A percentile compares a stretch with the other conserved stretches of the same genome.
These are phyloP conservation scores for Zenarchopterus dispar DNA, from an alignment of 2,797 vertebrate species.

Conservation along the genomic window DNA sequence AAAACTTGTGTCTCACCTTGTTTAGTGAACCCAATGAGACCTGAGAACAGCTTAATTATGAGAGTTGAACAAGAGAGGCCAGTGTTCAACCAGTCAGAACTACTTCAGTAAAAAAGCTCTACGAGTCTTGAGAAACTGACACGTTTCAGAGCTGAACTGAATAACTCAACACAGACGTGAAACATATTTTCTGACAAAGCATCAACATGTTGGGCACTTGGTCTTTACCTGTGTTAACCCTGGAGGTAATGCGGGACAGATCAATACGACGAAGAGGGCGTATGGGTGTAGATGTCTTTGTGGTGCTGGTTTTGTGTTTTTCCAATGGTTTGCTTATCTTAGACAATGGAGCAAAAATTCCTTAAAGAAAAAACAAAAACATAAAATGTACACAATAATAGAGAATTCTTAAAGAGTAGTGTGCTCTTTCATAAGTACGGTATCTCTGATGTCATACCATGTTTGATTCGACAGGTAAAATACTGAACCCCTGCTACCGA, in stretches of 20 bases:
- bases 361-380: slow-evolving; percentile 63
- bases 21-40: slow-evolving; percentile 16
- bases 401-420: not conserved
- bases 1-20: slow-evolving; percentile 10
- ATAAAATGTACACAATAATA: not conserved
- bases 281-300: slow-evolving; percentile 58
- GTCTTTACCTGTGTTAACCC: slow-evolving; percentile 88
- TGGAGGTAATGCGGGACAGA: slow-evolving; percentile 85
- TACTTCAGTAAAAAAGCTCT: not conserved
- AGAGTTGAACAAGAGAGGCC: not conserved
- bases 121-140: not conserved
- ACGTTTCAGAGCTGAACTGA: not conserved
- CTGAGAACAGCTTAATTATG: slow-evolving; percentile 6
- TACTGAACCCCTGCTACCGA: slow-evolving; percentile 94
- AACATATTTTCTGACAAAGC: not conserved
- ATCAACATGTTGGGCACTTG: too few species aligned
- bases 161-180: not conserved
- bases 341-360: slow-evolving; percentile 95
- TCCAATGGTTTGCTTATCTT: slow-evolving; percentile 91
- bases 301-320: slow-evolving; percentile 74
- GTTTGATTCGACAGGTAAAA: slow-evolving; percentile 90
- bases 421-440: not conserved
- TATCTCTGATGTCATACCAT: slow-evolving; percentile 73
- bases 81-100: not conserved
- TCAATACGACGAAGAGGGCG: slow-evolving; percentile 84